Base-by-base conservation (phyloP, 2,888 invertebrate genomes). In the Oxytorus armatus region DNA sequence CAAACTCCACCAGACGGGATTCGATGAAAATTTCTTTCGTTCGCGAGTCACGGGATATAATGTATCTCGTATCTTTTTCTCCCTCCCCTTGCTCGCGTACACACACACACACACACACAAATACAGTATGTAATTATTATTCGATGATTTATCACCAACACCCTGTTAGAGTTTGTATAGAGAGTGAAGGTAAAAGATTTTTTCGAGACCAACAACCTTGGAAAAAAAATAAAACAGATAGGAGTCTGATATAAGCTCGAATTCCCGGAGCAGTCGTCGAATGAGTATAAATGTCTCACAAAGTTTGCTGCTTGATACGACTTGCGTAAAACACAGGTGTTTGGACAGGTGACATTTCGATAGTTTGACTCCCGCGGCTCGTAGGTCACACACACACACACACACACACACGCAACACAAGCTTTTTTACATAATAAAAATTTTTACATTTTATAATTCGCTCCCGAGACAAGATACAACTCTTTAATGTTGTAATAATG, bases 331-430 rank as follows among this genome's bases (percentile, higher is more conserved):
- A 80, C n/a, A 4, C 81, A 77, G 81, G 79, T 79, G 80, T 79
- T 72, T 78, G 18, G 79, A 77, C 82, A 73, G 79, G 81, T 83
- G 82, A 83, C 83, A 81, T 83, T 83, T 82, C 83, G 75, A 82
- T 83, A 73, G 69, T 63, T 76, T 61, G 63, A 53, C 23, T 63
- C 49, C 16, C 42, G 23, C 8, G 16, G 59, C 65, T 65, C 61
- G 69, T 55, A 66, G 66, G 77, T 74, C 72, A 72, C 39, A 59
- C 63, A 18, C n/a, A n/a, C 72, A 72, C 39, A 59, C 63, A 18
- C 72, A 72, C 39, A 59, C 63, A 18, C n/a, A n/a, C n/a, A n/a
- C n/a, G n/a, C 44, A 23, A 65, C 59, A 51, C 33, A 65, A 51
- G n/a, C n/a, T n/a, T n/a, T 49, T 66, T 72, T 57, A 63, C 49